These are phyloP conservation scores for Periophthalmus modestus DNA, from an alignment of 2,113 vertebrate genomes.

Conservation along the genomic window DNA sequence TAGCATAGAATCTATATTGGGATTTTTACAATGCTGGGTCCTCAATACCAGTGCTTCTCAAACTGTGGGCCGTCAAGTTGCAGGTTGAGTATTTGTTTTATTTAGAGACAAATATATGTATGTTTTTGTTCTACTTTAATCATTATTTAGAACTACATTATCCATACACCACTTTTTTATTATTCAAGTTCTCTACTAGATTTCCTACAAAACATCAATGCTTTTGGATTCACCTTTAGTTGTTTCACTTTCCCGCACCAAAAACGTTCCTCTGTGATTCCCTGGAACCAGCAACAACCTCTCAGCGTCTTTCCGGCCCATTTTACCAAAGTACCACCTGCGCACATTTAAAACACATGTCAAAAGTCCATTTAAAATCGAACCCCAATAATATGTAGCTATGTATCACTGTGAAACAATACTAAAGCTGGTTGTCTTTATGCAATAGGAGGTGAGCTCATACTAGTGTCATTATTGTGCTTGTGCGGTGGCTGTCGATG, in stretches of 20 bases:
- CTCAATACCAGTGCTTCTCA: too few relatives aligned
- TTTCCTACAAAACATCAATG: background rate
- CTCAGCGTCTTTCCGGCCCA: constrained; percentile 98
- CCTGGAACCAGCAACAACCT: constrained; percentile 92
- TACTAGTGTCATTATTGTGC: constrained; percentile 17
- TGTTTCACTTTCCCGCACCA: constrained; percentile 97
- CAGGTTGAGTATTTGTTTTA: too few relatives aligned
- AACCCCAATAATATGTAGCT: constrained; percentile 3
- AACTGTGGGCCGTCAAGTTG: too few relatives aligned
- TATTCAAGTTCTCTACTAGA: too few relatives aligned
- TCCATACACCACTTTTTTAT: too few relatives aligned
- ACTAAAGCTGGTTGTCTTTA: background rate
- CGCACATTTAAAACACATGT: background rate
- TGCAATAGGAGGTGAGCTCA: constrained; percentile 17
- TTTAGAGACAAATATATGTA: too few relatives aligned
- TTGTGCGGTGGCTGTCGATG: background rate
- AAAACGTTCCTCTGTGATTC: constrained; percentile 92
- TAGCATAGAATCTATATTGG: too few relatives aligned
- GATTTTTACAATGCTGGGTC: too few relatives aligned
- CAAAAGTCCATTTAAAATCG: constrained; percentile 2
- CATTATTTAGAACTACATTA: too few relatives aligned
- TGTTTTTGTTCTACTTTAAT: too few relatives aligned
- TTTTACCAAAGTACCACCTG: constrained; percentile 99
- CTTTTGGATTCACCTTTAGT: constrained; percentile 88
- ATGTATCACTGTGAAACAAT: background rate